Conservation (phyloP, 2,797 vertebrate genomes). For the Zenarchopterus dispar region DNA sequence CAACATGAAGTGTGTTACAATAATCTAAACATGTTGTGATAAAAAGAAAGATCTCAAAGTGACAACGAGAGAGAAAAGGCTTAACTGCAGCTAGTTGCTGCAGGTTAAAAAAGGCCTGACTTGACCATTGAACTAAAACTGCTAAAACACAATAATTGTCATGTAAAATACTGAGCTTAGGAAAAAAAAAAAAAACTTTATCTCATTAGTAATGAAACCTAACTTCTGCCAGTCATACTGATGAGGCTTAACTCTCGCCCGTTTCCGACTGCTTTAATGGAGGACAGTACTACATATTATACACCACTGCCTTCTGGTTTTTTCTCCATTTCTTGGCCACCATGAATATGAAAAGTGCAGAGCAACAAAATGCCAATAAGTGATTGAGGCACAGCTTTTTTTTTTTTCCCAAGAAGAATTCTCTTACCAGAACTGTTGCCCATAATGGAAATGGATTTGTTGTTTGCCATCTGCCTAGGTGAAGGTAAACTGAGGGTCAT, state of each 20-base stretch:
- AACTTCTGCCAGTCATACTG: not conserved
- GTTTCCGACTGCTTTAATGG: not conserved
- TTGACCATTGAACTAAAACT: too few species aligned
- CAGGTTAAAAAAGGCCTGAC: too few species aligned
- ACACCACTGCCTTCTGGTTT: not conserved
- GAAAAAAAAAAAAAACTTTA: too few species aligned
- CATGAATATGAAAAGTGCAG: not conserved
- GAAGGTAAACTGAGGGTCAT: slow-evolving; percentile 25
- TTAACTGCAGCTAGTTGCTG: too few species aligned
- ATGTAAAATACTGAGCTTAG: not conserved
- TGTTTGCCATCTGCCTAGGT: slow-evolving; percentile 15
- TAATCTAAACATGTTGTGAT: too few species aligned
- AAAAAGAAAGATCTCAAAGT: too few species aligned
- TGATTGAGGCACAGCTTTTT: slow-evolving; percentile 11
- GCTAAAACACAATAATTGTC: slow-evolving; percentile 3
- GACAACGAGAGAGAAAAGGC: too few species aligned
- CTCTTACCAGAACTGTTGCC: slow-evolving; percentile 72
- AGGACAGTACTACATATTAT: not conserved
- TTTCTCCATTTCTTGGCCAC: not conserved
- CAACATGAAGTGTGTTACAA: too few species aligned
- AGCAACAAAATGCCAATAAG: slow-evolving; percentile 1
- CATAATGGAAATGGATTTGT: slow-evolving; percentile 1
- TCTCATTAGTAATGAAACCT: too few species aligned
- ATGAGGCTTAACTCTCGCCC: slow-evolving; percentile 8
- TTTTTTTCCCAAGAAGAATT: slow-evolving; percentile 5